Conservation (phyloP, 2,797 vertebrate species). For the Somateria mollissima region DNA sequence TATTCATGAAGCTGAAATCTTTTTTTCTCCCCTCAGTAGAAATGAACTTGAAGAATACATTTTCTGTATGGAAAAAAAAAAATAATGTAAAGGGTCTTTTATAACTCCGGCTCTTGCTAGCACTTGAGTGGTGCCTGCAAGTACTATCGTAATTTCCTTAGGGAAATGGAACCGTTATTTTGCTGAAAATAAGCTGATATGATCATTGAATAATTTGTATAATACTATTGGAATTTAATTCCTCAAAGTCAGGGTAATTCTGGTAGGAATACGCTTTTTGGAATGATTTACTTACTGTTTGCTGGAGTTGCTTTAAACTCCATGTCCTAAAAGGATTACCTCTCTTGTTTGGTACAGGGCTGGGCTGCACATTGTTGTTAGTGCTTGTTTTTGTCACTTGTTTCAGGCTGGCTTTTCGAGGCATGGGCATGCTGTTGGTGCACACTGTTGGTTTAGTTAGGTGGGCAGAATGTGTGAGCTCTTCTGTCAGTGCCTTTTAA, state of each 20-base stretch:
- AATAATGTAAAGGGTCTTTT: background rate
- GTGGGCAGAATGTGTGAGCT: background rate
- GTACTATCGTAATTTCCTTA: background rate
- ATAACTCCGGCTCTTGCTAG: background rate
- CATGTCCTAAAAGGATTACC: background rate
- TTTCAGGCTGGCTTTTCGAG: background rate
- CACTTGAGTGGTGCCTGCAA: background rate
- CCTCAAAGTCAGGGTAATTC: background rate
- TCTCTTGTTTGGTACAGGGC: background rate
- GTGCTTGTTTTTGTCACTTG: background rate
- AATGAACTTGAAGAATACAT: slow-evolving; percentile 36
- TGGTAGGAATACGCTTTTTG: background rate
- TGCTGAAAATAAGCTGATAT: background rate
- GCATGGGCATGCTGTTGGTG: background rate
- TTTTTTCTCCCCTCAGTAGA: background rate
- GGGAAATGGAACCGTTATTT: slow-evolving; percentile 8
- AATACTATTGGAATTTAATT: background rate
- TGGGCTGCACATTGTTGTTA: background rate
- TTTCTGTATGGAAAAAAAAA: background rate
- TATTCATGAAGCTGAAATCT: slow-evolving; percentile 56
- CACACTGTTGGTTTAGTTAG: background rate
- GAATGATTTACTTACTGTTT: background rate
- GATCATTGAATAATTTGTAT: background rate
- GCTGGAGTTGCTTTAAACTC: background rate
- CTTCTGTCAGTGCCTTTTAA: background rate